Evolutionary conservation across 2,888 invertebrate genomes (phyloP), one percentile per base, ranked within the genome.

Genomic region (Rhodophaea formosa): DNA sequence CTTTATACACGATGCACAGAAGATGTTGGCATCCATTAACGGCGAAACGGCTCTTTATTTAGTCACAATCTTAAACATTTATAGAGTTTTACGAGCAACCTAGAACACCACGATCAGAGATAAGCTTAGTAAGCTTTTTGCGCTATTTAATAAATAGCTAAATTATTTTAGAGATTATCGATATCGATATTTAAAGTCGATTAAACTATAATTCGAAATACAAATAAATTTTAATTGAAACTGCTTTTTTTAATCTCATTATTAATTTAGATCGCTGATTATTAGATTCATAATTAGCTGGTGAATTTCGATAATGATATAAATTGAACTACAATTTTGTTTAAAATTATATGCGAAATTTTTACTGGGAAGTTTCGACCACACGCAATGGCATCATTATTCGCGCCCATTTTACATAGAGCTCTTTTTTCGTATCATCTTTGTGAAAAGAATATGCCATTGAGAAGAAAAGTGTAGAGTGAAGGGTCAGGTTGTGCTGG

Each of bases 41-140:
- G 82, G 86, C 77, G 74, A 82, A 81, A 78, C 82, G 72, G 74
- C 80, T 82, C 77, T 82, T 80, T 84, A 84, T 84, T 84, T 80
- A 80, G 79, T 73, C 72, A 72, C 78, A 76, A 79, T 79, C 76
- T 75, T 63, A 74, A 70, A 73, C 70, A 72, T 72, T 74, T 71
- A 72, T 72, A 77, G 72, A 72, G 67, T 69, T 77, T 79, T 73
- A 74, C 73, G 72, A 76, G 69, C 70, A 64, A 63, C 68, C 63
- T 70, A 71, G 71, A 70, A 69, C 71, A 71, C 69, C 67, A 67
- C 65, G 72, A 65, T 67, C 64, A 32, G 35, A 55, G 46, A 55
- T 55, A 55, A 17, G 44, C 46, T 55, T 32, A 35, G 30, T 35
- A n/a, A 45, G 44, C 14, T 35, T 55, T 46, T 55, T 32, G 35